Conservation (phyloP, 1,140 invertebrate genomes). For the Hypsibius dujardini region DNA sequence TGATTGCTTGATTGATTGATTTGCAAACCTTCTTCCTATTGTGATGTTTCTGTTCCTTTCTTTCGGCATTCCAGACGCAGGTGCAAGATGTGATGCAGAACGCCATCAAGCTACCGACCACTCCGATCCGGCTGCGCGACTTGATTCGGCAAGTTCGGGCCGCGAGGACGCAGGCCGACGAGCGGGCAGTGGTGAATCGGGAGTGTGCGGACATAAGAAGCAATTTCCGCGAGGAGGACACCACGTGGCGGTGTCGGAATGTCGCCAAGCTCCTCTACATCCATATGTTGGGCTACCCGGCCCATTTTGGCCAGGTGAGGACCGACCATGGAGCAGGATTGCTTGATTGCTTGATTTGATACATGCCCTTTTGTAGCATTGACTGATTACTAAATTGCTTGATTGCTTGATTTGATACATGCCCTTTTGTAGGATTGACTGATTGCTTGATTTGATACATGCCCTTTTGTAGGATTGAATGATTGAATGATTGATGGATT, state of each 20-base stretch:
- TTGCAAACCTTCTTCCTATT: too few species aligned
- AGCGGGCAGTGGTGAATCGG: constrained; percentile 93
- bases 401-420: constrained; percentile 16
- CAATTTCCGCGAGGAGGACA: constrained; percentile 94
- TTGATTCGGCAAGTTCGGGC: constrained; percentile 92
- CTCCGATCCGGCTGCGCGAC: constrained; percentile 77
- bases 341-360: neutral
- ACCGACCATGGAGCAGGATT: neutral
- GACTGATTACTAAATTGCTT: too few species aligned
- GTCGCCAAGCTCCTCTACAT: constrained; percentile 98
- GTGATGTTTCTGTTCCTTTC: too few species aligned
- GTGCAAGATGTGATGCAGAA: constrained; percentile 9
- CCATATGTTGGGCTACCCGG: constrained; percentile 98
- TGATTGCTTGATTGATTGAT: too few species aligned
- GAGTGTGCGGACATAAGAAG: constrained; percentile 96
- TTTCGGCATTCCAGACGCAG: too few species aligned
- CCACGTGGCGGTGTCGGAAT: constrained; percentile 92
- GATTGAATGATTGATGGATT: neutral
- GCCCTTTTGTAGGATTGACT: neutral
- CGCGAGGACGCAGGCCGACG: constrained; percentile 90
- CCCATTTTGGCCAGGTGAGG: constrained; percentile 82
- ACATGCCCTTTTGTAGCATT: neutral
- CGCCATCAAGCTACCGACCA: constrained; percentile 34
- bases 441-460: neutral
- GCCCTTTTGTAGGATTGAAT: neutral